A percentile compares a stretch with the other conserved stretches of the same genome.
Evolutionary conservation across 1,140 invertebrate species (phyloP).

Genomic region (Liolophura sinensis): DNA sequence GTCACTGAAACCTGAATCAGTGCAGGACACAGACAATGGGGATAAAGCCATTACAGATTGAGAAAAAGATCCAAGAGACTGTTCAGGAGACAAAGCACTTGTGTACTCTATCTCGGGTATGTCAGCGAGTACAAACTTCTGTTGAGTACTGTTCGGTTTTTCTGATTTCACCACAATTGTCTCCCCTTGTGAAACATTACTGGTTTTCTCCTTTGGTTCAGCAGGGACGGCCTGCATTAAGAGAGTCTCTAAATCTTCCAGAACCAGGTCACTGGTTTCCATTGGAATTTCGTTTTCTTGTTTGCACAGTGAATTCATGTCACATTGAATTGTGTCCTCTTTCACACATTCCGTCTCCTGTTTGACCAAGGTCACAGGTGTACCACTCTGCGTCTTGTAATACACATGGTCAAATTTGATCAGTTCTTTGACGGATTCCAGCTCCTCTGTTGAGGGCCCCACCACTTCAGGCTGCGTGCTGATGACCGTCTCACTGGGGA

Average conservation of each 20-base stretch:
- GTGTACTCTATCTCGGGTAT: conserved; percentile 9
- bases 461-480: conserved; percentile 36
- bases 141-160: conserved; percentile 9
- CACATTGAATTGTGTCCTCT: conserved; percentile 1
- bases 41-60: conserved; percentile 13
- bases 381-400: conserved; percentile 34
- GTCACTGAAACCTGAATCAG: conserved; percentile 37
- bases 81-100: conserved; percentile 6
- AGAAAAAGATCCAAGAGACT: conserved; percentile 5
- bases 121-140: conserved; percentile 4
- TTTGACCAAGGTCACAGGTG: background rate
- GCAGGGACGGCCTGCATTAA: conserved; percentile 9
- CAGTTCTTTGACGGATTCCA: conserved; percentile 60
- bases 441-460: conserved; percentile 57
- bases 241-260: conserved; percentile 9
- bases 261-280: background rate
- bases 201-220: background rate
- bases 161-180: conserved; percentile 8
- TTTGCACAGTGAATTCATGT: conserved; percentile 1
- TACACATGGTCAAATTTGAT: conserved; percentile 57
- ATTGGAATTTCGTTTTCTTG: conserved; percentile 10
- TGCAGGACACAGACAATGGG: conserved; percentile 9
- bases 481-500: too few species aligned
- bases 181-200: conserved; percentile 3
- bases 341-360: conserved; percentile 19